These are phyloP conservation scores for Theocolax elegans DNA, from an alignment of 1,140 invertebrate genomes.

Conservation along the genomic window DNA sequence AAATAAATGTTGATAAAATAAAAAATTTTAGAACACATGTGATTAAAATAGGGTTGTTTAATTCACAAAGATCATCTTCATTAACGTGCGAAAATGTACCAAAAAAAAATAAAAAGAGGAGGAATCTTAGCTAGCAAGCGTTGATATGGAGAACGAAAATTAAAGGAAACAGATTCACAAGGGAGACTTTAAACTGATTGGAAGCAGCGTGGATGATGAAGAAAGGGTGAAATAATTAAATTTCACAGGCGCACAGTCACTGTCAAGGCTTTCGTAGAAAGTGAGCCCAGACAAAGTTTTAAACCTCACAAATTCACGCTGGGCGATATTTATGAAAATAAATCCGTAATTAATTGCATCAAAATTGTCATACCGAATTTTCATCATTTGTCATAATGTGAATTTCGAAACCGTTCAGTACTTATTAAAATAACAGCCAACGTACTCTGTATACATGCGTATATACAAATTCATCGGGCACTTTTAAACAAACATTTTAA, in stretches of 20 bases:
- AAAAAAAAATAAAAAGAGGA: too few species aligned
- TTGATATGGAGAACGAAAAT: conserved; percentile 29
- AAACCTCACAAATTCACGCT: conserved; percentile 14
- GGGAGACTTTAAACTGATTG: conserved; percentile 36
- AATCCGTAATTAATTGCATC: conserved; percentile 33
- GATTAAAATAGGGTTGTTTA: too few species aligned
- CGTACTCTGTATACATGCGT: too few species aligned
- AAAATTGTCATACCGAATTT: conserved; percentile 10
- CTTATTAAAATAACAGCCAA: too few species aligned
- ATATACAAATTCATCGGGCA: too few species aligned
- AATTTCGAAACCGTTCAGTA: too few species aligned
- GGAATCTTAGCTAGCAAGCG: too few species aligned
- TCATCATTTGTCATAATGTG: conserved; percentile 9
- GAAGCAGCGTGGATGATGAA: conserved; percentile 33
- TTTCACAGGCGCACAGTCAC: conserved; percentile 34
- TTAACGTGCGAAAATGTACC: too few species aligned
- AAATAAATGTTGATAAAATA: too few species aligned
- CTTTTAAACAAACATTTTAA: too few species aligned
- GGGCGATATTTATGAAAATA: conserved; percentile 35
- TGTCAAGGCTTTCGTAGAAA: conserved; percentile 22
- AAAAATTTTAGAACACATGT: too few species aligned
- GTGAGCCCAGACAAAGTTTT: conserved; percentile 15
- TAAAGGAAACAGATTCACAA: conserved; percentile 35
- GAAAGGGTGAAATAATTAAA: conserved; percentile 40
- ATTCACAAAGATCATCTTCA: too few species aligned